Evolutionary conservation across 2,797 vertebrate genomes (phyloP).

Genomic region (Onychomys leucogaster): DNA sequence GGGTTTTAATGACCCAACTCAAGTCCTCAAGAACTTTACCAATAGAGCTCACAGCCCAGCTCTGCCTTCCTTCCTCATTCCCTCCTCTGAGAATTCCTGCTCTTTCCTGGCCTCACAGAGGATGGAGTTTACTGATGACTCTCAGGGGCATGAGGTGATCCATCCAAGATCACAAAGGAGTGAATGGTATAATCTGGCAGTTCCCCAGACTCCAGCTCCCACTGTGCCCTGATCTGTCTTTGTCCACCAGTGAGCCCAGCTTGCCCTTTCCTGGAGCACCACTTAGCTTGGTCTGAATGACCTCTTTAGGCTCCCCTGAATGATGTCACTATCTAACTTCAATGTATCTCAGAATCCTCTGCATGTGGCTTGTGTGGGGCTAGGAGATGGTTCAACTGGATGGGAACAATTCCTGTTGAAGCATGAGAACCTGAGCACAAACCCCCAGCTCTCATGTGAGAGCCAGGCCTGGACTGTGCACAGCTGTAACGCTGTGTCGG

Average conservation of each 20-base stretch:
- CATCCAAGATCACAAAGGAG: not conserved
- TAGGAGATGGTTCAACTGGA: not conserved
- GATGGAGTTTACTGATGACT: not conserved
- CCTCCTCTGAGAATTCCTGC: no score
- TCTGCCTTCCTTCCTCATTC: not conserved
- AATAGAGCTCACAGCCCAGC: not conserved
- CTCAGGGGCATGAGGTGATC: not conserved
- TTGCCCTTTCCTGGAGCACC: not conserved
- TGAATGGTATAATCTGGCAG: not conserved
- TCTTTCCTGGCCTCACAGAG: not conserved
- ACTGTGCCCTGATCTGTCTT: no score
- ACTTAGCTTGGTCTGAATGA: not conserved
- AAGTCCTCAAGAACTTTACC: no score
- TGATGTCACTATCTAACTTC: not conserved
- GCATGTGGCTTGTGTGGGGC: not conserved
- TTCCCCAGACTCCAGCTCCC: not conserved
- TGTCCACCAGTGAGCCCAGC: rapidly evolving
- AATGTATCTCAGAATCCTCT: not conserved
- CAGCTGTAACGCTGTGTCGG: no score
- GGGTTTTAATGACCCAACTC: not conserved
- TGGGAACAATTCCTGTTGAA: no score
- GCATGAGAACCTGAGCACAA: not conserved
- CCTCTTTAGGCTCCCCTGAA: not conserved
- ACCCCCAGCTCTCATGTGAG: not conserved
- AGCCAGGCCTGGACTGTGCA: not conserved